These are phyloP conservation scores for Acipenser oxyrinchus DNA, from an alignment of 2,797 vertebrate species.

Conservation along the genomic window DNA sequence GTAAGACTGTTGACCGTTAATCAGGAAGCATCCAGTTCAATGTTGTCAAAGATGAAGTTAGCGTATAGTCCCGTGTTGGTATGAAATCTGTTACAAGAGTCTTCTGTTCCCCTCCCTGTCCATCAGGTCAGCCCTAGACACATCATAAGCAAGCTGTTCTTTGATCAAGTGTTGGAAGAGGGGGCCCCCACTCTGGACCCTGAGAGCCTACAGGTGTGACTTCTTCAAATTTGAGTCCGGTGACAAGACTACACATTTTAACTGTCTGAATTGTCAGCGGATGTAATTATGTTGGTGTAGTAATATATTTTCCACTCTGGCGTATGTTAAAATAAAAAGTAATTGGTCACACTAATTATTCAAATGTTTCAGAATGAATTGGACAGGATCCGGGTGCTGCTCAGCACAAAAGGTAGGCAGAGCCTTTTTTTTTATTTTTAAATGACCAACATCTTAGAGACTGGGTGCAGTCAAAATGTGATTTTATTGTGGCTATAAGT, in stretches of 20 bases:
- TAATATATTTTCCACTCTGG: not conserved
- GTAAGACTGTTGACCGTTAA: too few relatives aligned
- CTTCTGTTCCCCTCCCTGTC: conserved; percentile 12
- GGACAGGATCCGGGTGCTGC: conserved; percentile 63
- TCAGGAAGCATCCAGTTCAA: too few relatives aligned
- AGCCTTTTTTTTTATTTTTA: not conserved
- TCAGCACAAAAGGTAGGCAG: conserved; percentile 73
- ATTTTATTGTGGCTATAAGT: not conserved
- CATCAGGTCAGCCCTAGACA: conserved; percentile 78
- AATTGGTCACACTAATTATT: not conserved
- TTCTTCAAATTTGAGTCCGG: not conserved
- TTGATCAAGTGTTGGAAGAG: conserved; percentile 75
- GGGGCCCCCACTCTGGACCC: conserved; percentile 56
- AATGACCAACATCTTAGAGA: too few relatives aligned
- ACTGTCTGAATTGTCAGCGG: too few relatives aligned
- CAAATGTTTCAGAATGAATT: conserved; percentile 76
- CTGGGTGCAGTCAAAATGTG: not conserved
- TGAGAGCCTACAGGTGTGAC: conserved; percentile 77
- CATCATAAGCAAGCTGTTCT: conserved; percentile 86
- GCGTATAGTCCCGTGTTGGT: conserved; percentile 4
- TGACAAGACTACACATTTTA: too few relatives aligned
- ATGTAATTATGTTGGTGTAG: not conserved
- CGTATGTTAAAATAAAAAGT: not conserved
- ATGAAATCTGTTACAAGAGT: conserved; percentile 24
- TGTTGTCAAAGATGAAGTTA: too few relatives aligned